Evolutionary conservation across 2,797 vertebrate species (phyloP).

Genomic region (Remorina albescens): DNA sequence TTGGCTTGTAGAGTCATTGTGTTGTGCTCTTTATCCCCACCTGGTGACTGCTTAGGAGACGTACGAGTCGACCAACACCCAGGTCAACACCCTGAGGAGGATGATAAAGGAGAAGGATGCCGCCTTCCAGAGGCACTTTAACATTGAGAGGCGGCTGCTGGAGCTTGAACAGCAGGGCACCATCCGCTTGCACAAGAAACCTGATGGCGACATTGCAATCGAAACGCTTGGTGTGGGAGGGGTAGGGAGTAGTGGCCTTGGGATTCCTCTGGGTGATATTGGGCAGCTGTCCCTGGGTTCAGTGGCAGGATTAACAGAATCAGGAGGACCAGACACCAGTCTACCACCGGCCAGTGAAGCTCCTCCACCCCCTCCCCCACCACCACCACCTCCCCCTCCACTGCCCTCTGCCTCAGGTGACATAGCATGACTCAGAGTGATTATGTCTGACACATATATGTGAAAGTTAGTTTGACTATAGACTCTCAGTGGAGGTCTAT

Average conservation of each 20-base stretch:
- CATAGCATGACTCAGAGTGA: constrained; percentile 24
- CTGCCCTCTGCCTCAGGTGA: constrained; percentile 86
- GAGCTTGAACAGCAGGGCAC: constrained; percentile 85
- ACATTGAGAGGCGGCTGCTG: constrained; percentile 86
- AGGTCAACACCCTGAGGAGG: constrained; percentile 93
- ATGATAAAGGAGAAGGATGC: constrained; percentile 97
- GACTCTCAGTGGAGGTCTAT: constrained; percentile 44
- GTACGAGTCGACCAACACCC: constrained; percentile 92
- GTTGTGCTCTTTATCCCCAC: constrained; percentile 63
- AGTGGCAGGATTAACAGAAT: constrained; percentile 53
- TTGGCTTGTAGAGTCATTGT: constrained; percentile 57
- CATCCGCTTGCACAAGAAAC: constrained; percentile 84
- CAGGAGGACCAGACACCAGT: constrained; percentile 69
- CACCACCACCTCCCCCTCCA: constrained; percentile 88
- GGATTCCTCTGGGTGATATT: constrained; percentile 72
- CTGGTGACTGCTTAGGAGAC: constrained; percentile 88
- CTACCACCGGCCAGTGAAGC: constrained; percentile 83
- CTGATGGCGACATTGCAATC: constrained; percentile 85
- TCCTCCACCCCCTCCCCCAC: constrained; percentile 86
- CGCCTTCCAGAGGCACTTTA: constrained; percentile 90
- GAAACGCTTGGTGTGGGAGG: constrained; percentile 73
- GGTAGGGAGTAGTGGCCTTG: constrained; percentile 34
- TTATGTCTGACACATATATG: constrained; percentile 46
- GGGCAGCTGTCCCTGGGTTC: constrained; percentile 65
- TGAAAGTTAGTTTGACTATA: constrained; percentile 35